phyloP scores from a whole-genome alignment of 1,140 invertebrate species.

The Hestina assimilis region DNA sequence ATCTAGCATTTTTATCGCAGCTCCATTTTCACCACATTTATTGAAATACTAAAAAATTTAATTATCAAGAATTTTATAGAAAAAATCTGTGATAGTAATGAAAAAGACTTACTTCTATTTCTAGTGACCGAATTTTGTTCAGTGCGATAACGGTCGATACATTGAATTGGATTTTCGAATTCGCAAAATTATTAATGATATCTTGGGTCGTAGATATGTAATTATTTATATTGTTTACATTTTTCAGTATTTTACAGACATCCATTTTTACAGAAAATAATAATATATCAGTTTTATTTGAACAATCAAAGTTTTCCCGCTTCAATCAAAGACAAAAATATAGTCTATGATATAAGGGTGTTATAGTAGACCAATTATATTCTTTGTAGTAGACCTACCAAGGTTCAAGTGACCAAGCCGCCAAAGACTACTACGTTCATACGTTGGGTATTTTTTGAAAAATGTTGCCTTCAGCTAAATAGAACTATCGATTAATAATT shows the following conservation, averaged over 20 bases:
- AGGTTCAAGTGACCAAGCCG: too few species aligned
- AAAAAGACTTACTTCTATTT: slow-evolving; percentile 52
- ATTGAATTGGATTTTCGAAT: slow-evolving; percentile 49
- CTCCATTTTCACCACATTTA: slow-evolving; percentile 52
- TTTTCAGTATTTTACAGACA: slow-evolving; percentile 36
- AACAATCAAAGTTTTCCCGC: slow-evolving; percentile 26
- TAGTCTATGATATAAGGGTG: too few species aligned
- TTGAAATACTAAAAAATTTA: slow-evolving; percentile 45
- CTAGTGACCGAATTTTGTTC: slow-evolving; percentile 50
- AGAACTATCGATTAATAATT: too few species aligned
- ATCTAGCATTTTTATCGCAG: slow-evolving; percentile 40
- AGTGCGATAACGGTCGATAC: slow-evolving; percentile 52
- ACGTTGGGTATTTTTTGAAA: too few species aligned
- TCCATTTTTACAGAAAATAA: slow-evolving; percentile 41
- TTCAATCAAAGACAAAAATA: too few species aligned
- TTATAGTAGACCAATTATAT: too few species aligned
- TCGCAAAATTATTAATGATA: slow-evolving; percentile 26
- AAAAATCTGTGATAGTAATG: neutral
- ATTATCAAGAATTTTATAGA: neutral
- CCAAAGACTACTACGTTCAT: too few species aligned
- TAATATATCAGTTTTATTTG: neutral
- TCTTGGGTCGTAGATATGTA: slow-evolving; percentile 43
- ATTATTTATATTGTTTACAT: slow-evolving; percentile 42
- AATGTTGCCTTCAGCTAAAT: too few species aligned
- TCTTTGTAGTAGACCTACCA: too few species aligned